Percentiles rank a stretch among this genome's conserved stretches.
These are phyloP conservation scores for Drosophila nigromelanica DNA, from an alignment of 1,140 invertebrate genomes.

Conservation along the genomic window DNA sequence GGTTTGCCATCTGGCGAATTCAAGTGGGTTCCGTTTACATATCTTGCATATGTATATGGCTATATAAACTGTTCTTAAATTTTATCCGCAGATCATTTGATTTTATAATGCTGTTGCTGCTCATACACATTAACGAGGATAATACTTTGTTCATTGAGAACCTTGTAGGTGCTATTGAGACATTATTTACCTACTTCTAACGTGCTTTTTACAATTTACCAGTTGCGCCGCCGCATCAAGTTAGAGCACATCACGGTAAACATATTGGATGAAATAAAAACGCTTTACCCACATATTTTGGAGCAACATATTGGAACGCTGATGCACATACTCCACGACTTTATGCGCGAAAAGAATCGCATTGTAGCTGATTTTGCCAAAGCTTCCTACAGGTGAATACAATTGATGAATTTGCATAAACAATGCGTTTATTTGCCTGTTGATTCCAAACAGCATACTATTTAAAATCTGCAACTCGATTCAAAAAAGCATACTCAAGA, in stretches of 20 bases:
- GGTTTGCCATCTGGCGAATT: conserved; percentile 45
- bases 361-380: conserved; percentile 72
- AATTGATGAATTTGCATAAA: too few relatives aligned
- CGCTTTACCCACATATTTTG: conserved; percentile 79
- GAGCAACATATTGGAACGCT: conserved; percentile 81
- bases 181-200: neutral
- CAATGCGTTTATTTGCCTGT: neutral
- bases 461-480: conserved; percentile 72
- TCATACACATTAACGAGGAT: conserved; percentile 81
- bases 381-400: conserved; percentile 54
- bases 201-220: neutral
- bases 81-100: conserved; percentile 81
- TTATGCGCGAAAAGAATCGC: conserved; percentile 74
- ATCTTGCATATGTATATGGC: neutral
- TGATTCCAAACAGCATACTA: conserved; percentile 48
- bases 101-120: conserved; percentile 83
- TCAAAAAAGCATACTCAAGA: conserved; percentile 73
- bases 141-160: conserved; percentile 82
- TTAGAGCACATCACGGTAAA: conserved; percentile 78
- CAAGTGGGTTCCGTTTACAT: conserved; percentile 28
- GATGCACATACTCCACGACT: conserved; percentile 81
- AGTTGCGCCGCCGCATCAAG: conserved; percentile 82
- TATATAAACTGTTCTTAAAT: neutral
- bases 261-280: conserved; percentile 79
- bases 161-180: conserved; percentile 64